Evolutionary conservation across 1,140 invertebrate genomes (phyloP), one percentile per base, ranked within the genome.

Genomic region (Saccostrea cuccullata): DNA sequence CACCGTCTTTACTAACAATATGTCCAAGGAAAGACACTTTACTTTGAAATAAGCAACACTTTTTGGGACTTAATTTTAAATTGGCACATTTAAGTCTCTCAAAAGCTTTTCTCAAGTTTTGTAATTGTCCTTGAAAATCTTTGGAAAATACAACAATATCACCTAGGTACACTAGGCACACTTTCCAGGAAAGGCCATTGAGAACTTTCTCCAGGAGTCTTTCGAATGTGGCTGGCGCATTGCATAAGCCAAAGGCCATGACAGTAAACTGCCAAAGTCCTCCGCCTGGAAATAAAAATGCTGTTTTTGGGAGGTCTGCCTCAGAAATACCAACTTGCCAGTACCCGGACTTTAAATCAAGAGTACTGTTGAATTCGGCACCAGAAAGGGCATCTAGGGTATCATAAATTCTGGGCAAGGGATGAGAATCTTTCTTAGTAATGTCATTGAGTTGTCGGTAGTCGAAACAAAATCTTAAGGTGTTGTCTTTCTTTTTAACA

Each of bases 51-150:
- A 92, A 84, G 9, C 82, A 20, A 64, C 91, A 92, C 77, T 92
- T 93, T 30, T 88, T 86, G 17, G 87, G 77, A n/a, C 88, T 91
- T 15, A 91, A 67, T 77, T 90, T 92, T 36, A 92, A 82, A 17
- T 86, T 87, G 20, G 89, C 89, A 13, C 55, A 70, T 56, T 84
- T 85, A 23, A 93, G 82, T 47, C 89, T 87, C 1, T 87, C 40
- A 26, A 93, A 89, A 15, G 92, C 91, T 84, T 82, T 23, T 91
- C 30, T 36, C 30, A 36, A 36, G 30, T 36, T 36, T 36, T 36
- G 30, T 36, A 36, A 36, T 36, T 36, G 64, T 20, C 88, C 30
- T 15, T 90, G 83, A 84, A 92, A 89, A 3, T 85, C 86, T 67
- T 58, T 60, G 11, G 60, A 40, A 85, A 89, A 89, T 0, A 91